Percentiles rank a stretch among this genome's conserved stretches.
Conservation (phyloP, 2,888 invertebrate species). For the Trilocha varians region DNA sequence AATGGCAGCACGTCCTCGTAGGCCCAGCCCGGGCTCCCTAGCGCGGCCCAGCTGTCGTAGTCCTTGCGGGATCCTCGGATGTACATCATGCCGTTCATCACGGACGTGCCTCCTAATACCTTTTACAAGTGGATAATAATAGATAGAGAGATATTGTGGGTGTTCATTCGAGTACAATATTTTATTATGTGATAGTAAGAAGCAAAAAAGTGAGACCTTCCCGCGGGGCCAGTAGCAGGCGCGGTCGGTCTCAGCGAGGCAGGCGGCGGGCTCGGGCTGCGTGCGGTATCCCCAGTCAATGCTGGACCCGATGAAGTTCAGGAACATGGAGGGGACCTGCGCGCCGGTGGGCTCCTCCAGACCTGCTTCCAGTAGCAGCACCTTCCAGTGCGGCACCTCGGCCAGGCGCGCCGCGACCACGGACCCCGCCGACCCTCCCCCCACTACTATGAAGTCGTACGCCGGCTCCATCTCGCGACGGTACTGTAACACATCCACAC, state of each 20-base stretch:
- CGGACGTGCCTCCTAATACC: constrained; percentile 93
- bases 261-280: constrained; percentile 86
- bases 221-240: constrained; percentile 90
- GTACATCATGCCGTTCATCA: constrained; percentile 97
- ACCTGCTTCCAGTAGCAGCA: constrained; percentile 83
- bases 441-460: constrained; percentile 85
- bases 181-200: not conserved
- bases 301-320: constrained; percentile 88
- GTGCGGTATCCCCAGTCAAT: constrained; percentile 93
- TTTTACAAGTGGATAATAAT: constrained; percentile 34
- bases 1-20: constrained; percentile 92
- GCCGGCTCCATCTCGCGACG: constrained; percentile 71
- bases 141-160: not conserved
- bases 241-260: constrained; percentile 79
- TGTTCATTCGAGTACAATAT: too few species aligned
- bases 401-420: constrained; percentile 81
- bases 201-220: too few species aligned
- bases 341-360: constrained; percentile 90
- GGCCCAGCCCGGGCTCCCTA: constrained; percentile 91
- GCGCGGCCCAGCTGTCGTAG: constrained; percentile 89
- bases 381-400: constrained; percentile 82
- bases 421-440: constrained; percentile 81
- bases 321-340: constrained; percentile 91
- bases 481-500: constrained; percentile 31
- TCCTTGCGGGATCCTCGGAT: constrained; percentile 90